Conservation (phyloP, 2,797 vertebrate species). For the Myotis daubentonii region DNA sequence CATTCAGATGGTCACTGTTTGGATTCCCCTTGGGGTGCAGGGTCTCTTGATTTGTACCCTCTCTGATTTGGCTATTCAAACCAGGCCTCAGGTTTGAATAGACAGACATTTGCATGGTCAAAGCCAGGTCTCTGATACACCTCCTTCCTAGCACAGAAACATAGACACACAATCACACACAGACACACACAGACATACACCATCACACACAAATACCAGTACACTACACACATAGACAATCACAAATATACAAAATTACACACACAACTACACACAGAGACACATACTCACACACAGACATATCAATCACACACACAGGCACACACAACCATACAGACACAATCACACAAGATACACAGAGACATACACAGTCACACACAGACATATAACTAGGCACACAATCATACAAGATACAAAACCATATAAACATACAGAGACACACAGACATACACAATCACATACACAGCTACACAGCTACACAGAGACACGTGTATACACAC, state of each 20-base stretch:
- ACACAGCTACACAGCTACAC: background rate
- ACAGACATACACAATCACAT: background rate
- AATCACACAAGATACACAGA: background rate
- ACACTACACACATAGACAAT: background rate
- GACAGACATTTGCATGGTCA: background rate
- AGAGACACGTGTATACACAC: background rate
- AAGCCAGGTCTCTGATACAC: background rate
- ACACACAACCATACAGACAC: background rate
- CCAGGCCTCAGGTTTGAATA: background rate
- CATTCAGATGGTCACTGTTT: background rate
- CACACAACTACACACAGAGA: background rate
- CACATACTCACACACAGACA: background rate
- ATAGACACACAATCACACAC: slow-evolving; percentile 71
- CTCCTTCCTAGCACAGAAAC: slow-evolving; percentile 60
- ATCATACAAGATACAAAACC: too few relatives aligned
- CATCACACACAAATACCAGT: background rate
- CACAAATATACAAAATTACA: too few relatives aligned
- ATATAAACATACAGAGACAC: background rate
- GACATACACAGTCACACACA: background rate
- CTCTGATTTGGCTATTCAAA: background rate
- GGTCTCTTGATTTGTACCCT: background rate
- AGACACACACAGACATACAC: slow-evolving; percentile 15
- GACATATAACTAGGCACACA: background rate
- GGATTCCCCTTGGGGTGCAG: rapidly evolving
- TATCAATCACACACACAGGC: background rate